These are phyloP conservation scores for Hanleya hanleyi DNA, from an alignment of 2,888 invertebrate genomes.

Conservation along the genomic window DNA sequence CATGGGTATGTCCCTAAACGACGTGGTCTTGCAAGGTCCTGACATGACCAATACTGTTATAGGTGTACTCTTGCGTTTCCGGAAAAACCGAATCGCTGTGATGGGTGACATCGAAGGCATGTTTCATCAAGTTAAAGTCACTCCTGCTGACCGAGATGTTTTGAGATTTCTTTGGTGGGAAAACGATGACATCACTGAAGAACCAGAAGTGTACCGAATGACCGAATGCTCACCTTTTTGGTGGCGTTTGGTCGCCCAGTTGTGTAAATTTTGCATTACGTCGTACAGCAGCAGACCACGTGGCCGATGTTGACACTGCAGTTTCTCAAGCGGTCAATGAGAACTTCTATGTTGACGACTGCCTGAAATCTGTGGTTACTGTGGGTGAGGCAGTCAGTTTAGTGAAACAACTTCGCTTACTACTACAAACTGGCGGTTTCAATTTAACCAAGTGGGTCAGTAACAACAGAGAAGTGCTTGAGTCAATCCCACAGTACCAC, in stretches of 20 bases:
- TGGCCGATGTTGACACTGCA: neutral
- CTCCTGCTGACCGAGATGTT: conserved; percentile 19
- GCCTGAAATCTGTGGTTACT: conserved; percentile 24
- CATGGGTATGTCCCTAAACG: conserved; percentile 24
- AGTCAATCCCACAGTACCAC: neutral
- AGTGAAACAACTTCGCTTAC: conserved; percentile 12
- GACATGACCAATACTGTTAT: conserved; percentile 29
- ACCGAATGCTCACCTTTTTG: neutral
- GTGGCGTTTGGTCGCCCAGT: neutral
- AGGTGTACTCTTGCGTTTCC: conserved; percentile 31
- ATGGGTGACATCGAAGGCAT: conserved; percentile 32
- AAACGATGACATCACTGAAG: neutral
- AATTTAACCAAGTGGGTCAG: neutral
- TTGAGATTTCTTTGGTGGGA: conserved; percentile 23
- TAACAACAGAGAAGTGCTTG: neutral
- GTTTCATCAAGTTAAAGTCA: conserved; percentile 32
- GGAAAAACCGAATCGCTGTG: conserved; percentile 26
- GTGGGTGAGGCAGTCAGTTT: conserved; percentile 23
- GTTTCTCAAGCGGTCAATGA: neutral
- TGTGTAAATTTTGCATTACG: neutral
- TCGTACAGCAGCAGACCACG: too few species aligned
- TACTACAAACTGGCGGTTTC: conserved; percentile 15
- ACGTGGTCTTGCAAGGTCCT: conserved; percentile 28
- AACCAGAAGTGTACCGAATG: neutral
- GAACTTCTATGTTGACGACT: conserved; percentile 31